A percentile compares a stretch with the other conserved stretches of the same genome.
Evolutionary conservation across 1,140 invertebrate genomes (phyloP).

Genomic region (Chelonus insularis): DNA sequence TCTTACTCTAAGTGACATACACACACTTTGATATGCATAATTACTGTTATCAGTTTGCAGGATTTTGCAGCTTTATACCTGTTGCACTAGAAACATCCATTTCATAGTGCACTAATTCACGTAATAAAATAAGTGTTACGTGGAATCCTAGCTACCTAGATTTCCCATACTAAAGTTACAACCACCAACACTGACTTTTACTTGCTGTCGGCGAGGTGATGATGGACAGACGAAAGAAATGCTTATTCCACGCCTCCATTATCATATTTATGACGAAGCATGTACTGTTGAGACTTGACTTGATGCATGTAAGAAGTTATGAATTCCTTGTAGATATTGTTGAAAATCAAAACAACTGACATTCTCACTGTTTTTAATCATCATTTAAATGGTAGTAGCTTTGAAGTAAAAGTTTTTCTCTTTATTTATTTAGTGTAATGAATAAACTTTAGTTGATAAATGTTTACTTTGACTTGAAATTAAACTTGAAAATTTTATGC

Average conservation of each 20-base stretch:
- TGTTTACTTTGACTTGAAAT: too few relatives aligned
- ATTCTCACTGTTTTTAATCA: too few relatives aligned
- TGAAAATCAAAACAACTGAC: too few relatives aligned
- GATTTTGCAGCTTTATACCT: slow-evolving; percentile 41
- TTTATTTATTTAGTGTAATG: too few relatives aligned
- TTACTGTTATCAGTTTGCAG: slow-evolving; percentile 51
- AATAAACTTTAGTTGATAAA: too few relatives aligned
- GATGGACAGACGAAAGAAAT: slow-evolving; percentile 11
- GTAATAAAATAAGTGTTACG: background rate
- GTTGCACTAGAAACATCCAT: slow-evolving; percentile 36
- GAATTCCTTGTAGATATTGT: too few relatives aligned
- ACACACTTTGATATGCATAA: slow-evolving; percentile 37
- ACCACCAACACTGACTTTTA: background rate
- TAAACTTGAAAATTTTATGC: too few relatives aligned
- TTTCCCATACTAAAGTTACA: background rate
- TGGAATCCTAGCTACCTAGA: background rate
- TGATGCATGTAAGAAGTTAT: slow-evolving; percentile 55
- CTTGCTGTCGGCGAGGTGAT: slow-evolving; percentile 4
- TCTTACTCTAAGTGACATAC: slow-evolving; percentile 49
- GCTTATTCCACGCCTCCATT: background rate
- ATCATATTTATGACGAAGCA: slow-evolving; percentile 6
- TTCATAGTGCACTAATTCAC: background rate
- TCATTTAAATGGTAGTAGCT: too few relatives aligned
- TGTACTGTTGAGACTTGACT: slow-evolving; percentile 5
- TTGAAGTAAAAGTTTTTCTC: too few relatives aligned